A percentile compares a stretch with the other conserved stretches of the same genome.
phyloP scores from a whole-genome alignment of 2,113 vertebrate genomes.

The Aplodontia rufa region DNA sequence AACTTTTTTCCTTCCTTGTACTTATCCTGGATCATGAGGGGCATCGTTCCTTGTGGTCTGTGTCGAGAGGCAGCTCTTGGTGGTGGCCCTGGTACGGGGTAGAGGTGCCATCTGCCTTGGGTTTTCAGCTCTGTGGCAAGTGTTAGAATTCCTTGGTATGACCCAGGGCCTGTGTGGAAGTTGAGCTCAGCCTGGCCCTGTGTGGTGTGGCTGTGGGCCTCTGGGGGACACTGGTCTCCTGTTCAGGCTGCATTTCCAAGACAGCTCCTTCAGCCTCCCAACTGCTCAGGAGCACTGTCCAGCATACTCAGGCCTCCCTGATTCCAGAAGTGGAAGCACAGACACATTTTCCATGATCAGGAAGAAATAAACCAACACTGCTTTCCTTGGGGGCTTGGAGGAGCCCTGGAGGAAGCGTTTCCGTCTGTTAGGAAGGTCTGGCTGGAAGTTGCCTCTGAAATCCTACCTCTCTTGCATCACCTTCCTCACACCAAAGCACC shows the following conservation, averaged over 20 bases:
- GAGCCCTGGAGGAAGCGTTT: not conserved
- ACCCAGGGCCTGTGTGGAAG: too few relatives aligned
- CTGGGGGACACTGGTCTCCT: not conserved
- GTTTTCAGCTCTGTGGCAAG: too few relatives aligned
- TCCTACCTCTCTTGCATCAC: not conserved
- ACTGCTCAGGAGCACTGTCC: not conserved
- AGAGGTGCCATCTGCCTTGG: too few relatives aligned
- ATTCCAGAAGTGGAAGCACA: not conserved
- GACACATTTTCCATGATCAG: not conserved
- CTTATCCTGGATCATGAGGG: not conserved
- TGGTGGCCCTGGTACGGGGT: too few relatives aligned
- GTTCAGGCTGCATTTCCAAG: not conserved
- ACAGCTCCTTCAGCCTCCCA: not conserved
- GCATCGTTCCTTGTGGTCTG: too few relatives aligned
- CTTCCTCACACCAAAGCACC: not conserved
- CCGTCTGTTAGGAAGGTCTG: not conserved
- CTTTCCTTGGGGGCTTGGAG: not conserved
- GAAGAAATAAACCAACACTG: not conserved
- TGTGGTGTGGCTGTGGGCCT: not conserved
- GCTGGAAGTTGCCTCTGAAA: not conserved
- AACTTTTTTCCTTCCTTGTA: not conserved
- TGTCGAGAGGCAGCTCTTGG: too few relatives aligned
- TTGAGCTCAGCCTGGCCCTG: too few relatives aligned
- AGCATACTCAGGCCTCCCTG: not conserved
- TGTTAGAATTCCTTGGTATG: too few relatives aligned